Conservation (phyloP, 2,113 vertebrate genomes). For the Eclectus roratus region DNA sequence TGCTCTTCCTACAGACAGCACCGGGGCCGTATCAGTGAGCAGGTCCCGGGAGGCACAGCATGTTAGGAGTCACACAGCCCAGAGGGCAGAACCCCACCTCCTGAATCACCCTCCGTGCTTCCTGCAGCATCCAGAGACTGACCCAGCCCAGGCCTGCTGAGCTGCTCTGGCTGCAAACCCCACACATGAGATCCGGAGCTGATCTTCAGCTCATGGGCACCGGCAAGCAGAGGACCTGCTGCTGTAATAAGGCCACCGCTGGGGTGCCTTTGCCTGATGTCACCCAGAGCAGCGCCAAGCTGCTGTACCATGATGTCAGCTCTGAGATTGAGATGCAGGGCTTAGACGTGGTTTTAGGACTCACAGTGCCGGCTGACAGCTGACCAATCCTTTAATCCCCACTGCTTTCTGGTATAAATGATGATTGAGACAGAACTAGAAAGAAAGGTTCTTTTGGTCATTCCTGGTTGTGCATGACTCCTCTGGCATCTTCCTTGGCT, state of each 20-base stretch:
- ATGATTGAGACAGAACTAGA: not conserved
- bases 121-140: not conserved
- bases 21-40: not conserved
- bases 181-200: not conserved
- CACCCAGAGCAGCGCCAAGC: not conserved
- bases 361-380: not conserved
- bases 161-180: not conserved
- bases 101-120: not conserved
- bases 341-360: not conserved
- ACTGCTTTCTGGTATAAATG: not conserved
- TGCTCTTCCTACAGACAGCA: not conserved
- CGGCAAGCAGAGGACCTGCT: not conserved
- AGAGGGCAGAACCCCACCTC: not conserved
- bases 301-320: not conserved
- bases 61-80: not conserved
- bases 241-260: not conserved
- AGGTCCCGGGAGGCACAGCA: not conserved
- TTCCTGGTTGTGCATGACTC: not conserved
- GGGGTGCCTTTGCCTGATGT: not conserved
- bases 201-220: not conserved
- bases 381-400: not conserved
- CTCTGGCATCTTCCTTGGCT: not conserved
- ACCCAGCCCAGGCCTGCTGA: not conserved
- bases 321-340: not conserved
- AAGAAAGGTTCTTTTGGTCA: not conserved